phyloP scores from a whole-genome alignment of 2,113 vertebrate species.

The Mastomys coucha region DNA sequence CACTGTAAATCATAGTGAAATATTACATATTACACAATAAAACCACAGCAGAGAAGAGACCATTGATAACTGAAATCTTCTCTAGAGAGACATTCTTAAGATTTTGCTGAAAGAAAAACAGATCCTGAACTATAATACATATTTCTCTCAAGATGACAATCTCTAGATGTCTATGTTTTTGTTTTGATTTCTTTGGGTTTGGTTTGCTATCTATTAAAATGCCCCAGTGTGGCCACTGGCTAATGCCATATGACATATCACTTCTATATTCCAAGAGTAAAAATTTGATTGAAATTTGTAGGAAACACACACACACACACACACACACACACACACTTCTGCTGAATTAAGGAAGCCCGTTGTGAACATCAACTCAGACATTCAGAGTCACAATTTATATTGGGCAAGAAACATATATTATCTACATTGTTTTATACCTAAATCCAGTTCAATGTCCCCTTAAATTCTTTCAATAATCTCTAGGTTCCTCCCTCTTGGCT shows the following conservation, averaged over 20 bases:
- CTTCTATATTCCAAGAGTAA: not conserved
- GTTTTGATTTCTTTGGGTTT: not conserved
- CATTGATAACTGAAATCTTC: constrained; percentile 69
- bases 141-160: constrained; percentile 56
- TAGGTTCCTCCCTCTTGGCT: not conserved
- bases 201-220: constrained; percentile 27
- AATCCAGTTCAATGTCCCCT: not conserved
- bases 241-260: not conserved
- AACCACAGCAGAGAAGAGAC: constrained; percentile 66
- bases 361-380: not conserved
- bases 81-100: constrained; percentile 71
- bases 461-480: not conserved
- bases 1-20: constrained; percentile 74
- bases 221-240: not conserved
- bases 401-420: not conserved
- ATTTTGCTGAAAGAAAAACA: constrained; percentile 56
- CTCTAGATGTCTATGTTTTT: not conserved
- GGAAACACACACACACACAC: not conserved
- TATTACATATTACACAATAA: constrained; percentile 63
- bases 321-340: not conserved
- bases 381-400: not conserved
- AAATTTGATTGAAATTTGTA: not conserved
- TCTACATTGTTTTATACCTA: not conserved
- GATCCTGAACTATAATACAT: not conserved
- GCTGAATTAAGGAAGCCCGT: constrained; percentile 4